Evolutionary conservation across 2,888 invertebrate genomes (phyloP), one percentile per base, ranked within the genome.

Genomic region (Oscheius sp.): DNA sequence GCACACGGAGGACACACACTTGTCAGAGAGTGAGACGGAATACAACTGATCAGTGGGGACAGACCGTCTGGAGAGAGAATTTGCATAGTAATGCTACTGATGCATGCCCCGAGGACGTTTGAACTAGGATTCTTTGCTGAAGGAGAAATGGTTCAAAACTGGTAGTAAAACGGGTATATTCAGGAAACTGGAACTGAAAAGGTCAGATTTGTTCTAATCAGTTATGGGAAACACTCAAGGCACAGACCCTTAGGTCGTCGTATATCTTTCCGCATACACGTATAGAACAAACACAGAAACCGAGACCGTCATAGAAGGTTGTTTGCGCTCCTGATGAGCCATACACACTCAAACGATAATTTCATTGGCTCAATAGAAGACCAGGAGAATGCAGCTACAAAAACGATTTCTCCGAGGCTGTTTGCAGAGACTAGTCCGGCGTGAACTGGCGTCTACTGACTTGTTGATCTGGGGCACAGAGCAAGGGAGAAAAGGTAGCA

Each of bases 371-470:
- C 53, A 53, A 53, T 13, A 48, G 50, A 53, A 53, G 11, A 53
- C 3, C 11, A 2, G n/a, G 53, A 3, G 53, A 3, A 9, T 21
- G 53, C 53, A 11, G 48, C 37, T 63, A 47, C 48, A 29, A 42
- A 63, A 63, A 35, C 63, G 3, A 29, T 58, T 63, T 63, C 63
- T 32, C 63, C 48, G 42, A 13, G 42, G 63, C 10, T 63, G 63
- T 63, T 63, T 63, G 63, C 48, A 13, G 13, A 63, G 47, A 63
- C 63, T 63, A 29, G 63, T 63, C 63, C 63, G 13, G 63, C 63
- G 48, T 63, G 63, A 63, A 63, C 63, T 63, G 48, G 9, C 63
- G 59, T n/a, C 55, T 42, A 7, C 7, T 42, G 42, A 42, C 21
- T 21, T 21, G 21, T 21, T 21, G 21, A 21, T 21, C 21, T 21